A percentile compares a stretch with the other conserved stretches of the same genome.
Conservation (phyloP, 2,113 vertebrate species). For the Elachura formosa region DNA sequence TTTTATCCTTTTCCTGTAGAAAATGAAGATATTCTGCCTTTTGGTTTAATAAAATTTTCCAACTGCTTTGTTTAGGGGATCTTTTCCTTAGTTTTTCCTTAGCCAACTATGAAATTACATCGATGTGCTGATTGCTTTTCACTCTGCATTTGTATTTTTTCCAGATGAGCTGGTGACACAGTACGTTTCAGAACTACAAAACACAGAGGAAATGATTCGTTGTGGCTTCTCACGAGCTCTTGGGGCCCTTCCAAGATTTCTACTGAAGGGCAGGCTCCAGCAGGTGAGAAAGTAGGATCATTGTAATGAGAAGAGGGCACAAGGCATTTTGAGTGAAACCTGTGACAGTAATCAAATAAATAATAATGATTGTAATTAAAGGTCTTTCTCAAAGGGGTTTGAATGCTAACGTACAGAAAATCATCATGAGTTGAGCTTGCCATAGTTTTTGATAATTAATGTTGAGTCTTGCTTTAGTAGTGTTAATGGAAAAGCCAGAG, state of each 20-base stretch:
- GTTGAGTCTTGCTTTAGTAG: background rate
- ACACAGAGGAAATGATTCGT: conserved; percentile 80
- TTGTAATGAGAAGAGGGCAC: background rate
- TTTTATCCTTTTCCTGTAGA: background rate
- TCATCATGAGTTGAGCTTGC: background rate
- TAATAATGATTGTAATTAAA: background rate
- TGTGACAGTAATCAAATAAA: background rate
- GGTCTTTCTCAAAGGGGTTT: background rate
- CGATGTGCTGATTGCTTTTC: background rate
- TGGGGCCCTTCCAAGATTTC: conserved; percentile 82
- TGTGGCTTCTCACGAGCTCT: conserved; percentile 89
- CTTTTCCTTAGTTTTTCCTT: background rate
- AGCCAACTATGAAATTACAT: background rate
- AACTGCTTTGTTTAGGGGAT: background rate
- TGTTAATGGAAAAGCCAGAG: background rate
- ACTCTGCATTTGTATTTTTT: background rate
- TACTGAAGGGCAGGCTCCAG: conserved; percentile 80
- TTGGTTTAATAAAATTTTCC: background rate
- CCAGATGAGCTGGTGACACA: conserved; percentile 78
- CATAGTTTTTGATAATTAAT: background rate
- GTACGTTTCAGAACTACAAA: conserved; percentile 79
- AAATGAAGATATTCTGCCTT: background rate
- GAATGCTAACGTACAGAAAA: background rate
- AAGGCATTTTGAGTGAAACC: background rate
- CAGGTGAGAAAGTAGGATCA: conserved; percentile 73